phyloP scores from a whole-genome alignment of 2,888 invertebrate species.

The Camponotus fellah region DNA sequence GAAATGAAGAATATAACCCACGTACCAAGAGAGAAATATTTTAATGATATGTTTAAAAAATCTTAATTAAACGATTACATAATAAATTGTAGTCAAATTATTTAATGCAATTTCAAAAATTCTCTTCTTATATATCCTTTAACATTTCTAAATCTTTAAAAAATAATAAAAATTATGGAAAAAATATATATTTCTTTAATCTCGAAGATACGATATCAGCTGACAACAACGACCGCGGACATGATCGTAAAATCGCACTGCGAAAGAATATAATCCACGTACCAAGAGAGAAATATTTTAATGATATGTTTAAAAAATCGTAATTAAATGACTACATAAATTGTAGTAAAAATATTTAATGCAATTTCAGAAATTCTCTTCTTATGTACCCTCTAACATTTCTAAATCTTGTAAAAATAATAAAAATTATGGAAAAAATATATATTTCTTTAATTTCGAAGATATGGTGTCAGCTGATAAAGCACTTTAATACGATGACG shows the following conservation, averaged over 20 bases:
- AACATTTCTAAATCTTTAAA: neutral
- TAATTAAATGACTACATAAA: neutral
- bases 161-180: neutral
- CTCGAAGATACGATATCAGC: neutral
- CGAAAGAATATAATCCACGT: neutral
- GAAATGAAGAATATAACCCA: neutral
- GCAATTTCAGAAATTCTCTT: neutral
- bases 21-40: constrained; percentile 9
- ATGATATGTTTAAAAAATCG: neutral
- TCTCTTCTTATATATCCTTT: neutral
- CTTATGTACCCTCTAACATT: neutral
- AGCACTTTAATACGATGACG: neutral
- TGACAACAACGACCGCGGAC: neutral
- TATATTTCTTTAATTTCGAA: neutral
- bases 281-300: constrained; percentile 8
- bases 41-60: neutral
- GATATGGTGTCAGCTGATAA: neutral
- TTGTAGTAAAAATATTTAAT: neutral
- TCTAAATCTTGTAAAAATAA: neutral
- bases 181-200: neutral
- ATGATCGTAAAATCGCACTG: neutral
- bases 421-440: neutral
- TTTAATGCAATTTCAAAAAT: neutral
- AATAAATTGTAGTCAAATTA: neutral
- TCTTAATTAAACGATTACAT: neutral